These are phyloP conservation scores for Lordiphosa mommai DNA, from an alignment of 1,140 invertebrate species.

Conservation along the genomic window DNA sequence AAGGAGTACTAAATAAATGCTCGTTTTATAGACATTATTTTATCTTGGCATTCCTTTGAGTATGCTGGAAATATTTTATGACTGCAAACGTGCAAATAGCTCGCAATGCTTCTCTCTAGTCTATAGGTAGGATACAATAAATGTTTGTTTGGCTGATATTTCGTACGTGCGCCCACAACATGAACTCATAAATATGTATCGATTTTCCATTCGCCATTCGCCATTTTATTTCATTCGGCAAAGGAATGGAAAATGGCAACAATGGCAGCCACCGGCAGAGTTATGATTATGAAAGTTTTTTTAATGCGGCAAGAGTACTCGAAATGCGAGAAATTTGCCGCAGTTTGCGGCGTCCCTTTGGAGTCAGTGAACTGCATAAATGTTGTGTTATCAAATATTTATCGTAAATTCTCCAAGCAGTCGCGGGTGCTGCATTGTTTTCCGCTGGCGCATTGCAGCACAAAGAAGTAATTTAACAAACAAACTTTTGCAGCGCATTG, in stretches of 20 bases:
- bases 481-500: neutral
- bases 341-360: conserved; percentile 49
- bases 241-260: conserved; percentile 17
- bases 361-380: conserved; percentile 59
- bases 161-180: conserved; percentile 62
- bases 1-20: conserved; percentile 4
- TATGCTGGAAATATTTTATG: conserved; percentile 50
- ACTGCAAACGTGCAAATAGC: conserved; percentile 51
- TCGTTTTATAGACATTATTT: conserved; percentile 28
- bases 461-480: conserved; percentile 13
- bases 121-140: conserved; percentile 23
- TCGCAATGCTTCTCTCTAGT: conserved; percentile 8
- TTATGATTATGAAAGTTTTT: conserved; percentile 73
- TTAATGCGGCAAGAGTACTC: conserved; percentile 33
- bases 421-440: conserved; percentile 1
- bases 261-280: conserved; percentile 47
- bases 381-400: conserved; percentile 57
- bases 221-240: conserved; percentile 37
- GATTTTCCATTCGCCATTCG: conserved; percentile 58
- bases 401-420: conserved; percentile 11
- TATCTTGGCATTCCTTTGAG: conserved; percentile 27
- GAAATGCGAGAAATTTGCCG: conserved; percentile 52
- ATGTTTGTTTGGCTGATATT: conserved; percentile 49
- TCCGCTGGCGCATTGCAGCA: conserved; percentile 45
- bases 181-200: conserved; percentile 74